phyloP scores from a whole-genome alignment of 2,113 vertebrate species.

The Tursiops truncatus region DNA sequence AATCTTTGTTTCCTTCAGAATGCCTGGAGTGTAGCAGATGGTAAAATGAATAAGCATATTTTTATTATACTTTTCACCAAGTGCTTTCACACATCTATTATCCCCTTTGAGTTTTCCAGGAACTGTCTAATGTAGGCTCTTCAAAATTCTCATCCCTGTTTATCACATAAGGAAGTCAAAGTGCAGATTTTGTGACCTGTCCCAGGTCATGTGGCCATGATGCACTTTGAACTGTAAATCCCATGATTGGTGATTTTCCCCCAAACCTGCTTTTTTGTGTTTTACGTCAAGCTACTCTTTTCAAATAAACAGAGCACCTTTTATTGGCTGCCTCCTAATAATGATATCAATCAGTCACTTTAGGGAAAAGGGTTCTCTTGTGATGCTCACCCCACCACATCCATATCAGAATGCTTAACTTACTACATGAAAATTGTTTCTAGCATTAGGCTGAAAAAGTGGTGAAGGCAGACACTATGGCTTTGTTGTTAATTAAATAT shows the following conservation, averaged over 20 bases:
- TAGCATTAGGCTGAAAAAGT: background rate
- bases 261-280: background rate
- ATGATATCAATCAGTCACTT: background rate
- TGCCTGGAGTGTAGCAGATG: background rate
- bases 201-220: background rate
- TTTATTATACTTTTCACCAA: background rate
- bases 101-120: background rate
- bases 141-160: background rate
- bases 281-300: background rate
- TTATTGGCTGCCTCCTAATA: background rate
- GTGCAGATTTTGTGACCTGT: background rate
- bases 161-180: background rate
- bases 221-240: background rate
- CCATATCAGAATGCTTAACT: background rate
- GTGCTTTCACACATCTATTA: background rate
- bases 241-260: background rate
- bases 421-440: background rate
- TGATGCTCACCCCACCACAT: background rate
- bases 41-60: background rate
- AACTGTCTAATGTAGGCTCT: background rate
- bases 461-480: background rate
- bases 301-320: background rate
- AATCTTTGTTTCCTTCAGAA: background rate
- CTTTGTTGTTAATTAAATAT: constrained; percentile 25
- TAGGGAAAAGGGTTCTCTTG: background rate